Conservation (phyloP, 2,113 vertebrate species). For the Dunckerocampus dactyliophorus region DNA sequence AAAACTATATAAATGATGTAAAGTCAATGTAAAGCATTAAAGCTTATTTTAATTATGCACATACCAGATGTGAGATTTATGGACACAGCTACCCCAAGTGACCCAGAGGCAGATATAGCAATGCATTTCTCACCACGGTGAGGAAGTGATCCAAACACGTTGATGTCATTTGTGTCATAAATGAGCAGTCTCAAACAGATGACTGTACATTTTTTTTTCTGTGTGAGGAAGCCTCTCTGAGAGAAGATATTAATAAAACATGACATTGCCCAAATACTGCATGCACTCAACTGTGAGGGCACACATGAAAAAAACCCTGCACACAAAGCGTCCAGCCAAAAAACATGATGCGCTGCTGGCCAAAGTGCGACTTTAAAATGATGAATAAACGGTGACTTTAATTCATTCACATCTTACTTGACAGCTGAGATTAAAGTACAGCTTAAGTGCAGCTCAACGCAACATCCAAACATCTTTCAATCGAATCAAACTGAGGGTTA, state of each 20-base stretch:
- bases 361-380: constrained; percentile 5
- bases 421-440: neutral
- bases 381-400: constrained; percentile 14
- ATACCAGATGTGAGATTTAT: neutral
- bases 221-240: neutral
- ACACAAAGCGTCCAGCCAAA: neutral
- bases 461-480: neutral
- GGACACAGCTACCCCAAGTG: neutral
- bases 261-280: neutral
- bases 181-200: neutral
- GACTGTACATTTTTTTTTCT: neutral
- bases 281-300: neutral
- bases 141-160: neutral
- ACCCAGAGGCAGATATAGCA: neutral
- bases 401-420: neutral
- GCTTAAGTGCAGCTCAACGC: neutral
- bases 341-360: neutral
- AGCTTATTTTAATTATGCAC: neutral
- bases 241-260: neutral
- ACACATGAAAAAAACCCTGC: neutral
- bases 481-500: too few species aligned
- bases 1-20: too few species aligned
- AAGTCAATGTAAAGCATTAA: neutral
- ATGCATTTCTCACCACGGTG: neutral
- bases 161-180: neutral